Evolutionary conservation across 1,140 invertebrate genomes (phyloP).

Genomic region (Leguminivora glycinivorella): DNA sequence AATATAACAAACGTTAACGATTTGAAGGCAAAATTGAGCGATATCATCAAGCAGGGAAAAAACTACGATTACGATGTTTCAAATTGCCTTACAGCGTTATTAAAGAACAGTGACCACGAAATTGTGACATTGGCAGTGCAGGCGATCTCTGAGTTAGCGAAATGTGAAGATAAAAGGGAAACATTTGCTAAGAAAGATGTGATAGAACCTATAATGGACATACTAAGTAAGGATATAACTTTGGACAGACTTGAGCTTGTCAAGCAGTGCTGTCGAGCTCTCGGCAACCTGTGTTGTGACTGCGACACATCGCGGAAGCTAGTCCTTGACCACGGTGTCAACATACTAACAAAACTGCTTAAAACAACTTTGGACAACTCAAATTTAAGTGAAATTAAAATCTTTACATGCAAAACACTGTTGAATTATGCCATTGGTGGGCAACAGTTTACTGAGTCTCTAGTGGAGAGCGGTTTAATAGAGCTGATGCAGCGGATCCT

Average conservation of each 20-base stretch:
- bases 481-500: slow-evolving; percentile 79
- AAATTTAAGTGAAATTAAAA: slow-evolving; percentile 58
- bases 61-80: slow-evolving; percentile 69
- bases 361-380: slow-evolving; percentile 49
- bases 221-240: slow-evolving; percentile 68
- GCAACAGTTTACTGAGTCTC: slow-evolving; percentile 82
- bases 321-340: slow-evolving; percentile 82
- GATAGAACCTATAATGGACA: slow-evolving; percentile 79
- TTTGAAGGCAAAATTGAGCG: slow-evolving; percentile 63
- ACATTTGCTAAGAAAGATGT: slow-evolving; percentile 82
- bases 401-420: slow-evolving; percentile 81
- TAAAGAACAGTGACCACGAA: slow-evolving; percentile 57
- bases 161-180: slow-evolving; percentile 83
- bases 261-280: slow-evolving; percentile 87
- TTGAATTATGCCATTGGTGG: slow-evolving; percentile 90
- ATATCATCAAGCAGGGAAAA: slow-evolving; percentile 63
- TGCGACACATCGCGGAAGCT: slow-evolving; percentile 86
- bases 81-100: slow-evolving; percentile 57
- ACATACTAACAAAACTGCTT: slow-evolving; percentile 75
- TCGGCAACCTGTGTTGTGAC: slow-evolving; percentile 94
- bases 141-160: slow-evolving; percentile 86
- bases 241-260: slow-evolving; percentile 78
- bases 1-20: slow-evolving; percentile 58
- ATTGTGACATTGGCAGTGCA: slow-evolving; percentile 77
- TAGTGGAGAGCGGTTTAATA: slow-evolving; percentile 84